Conservation (phyloP, 1,140 invertebrate species). For the Tetragonula clypearis region DNA sequence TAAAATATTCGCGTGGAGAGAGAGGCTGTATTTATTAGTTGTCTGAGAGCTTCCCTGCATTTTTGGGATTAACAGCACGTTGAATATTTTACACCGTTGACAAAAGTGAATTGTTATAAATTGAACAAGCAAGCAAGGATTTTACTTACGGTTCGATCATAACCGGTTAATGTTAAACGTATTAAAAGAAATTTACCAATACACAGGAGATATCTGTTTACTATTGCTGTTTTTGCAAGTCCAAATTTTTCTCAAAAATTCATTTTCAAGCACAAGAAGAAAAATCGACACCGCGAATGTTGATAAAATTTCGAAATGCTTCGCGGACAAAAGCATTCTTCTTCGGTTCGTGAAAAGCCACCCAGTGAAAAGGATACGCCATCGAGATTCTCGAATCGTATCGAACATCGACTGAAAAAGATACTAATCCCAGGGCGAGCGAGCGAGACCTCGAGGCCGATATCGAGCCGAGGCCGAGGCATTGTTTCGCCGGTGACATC, state of each 20-base stretch:
- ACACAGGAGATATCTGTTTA: too few species aligned
- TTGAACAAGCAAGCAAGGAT: not conserved
- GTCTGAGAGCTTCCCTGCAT: not conserved
- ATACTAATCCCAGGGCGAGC: constrained; percentile 29
- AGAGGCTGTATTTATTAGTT: not conserved
- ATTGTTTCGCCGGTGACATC: constrained; percentile 25
- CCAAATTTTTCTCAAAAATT: too few species aligned
- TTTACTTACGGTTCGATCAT: not conserved
- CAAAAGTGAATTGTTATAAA: too few species aligned
- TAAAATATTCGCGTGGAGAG: not conserved
- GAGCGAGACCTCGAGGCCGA: not conserved
- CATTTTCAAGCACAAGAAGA: too few species aligned
- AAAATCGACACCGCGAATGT: too few species aligned
- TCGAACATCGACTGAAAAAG: not conserved
- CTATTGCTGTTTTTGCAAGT: too few species aligned
- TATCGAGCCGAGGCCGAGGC: constrained; percentile 16
- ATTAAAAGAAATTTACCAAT: too few species aligned
- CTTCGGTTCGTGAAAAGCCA: too few species aligned
- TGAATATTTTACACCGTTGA: too few species aligned
- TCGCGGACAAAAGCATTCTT: too few species aligned
- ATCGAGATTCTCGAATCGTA: not conserved
- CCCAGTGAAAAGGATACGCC: not conserved
- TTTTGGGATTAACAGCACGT: not conserved
- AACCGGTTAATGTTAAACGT: too few species aligned
- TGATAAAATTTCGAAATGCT: too few species aligned